These are phyloP conservation scores for Odontamblyopus lacepedii DNA, from an alignment of 2,797 vertebrate species.

Conservation along the genomic window DNA sequence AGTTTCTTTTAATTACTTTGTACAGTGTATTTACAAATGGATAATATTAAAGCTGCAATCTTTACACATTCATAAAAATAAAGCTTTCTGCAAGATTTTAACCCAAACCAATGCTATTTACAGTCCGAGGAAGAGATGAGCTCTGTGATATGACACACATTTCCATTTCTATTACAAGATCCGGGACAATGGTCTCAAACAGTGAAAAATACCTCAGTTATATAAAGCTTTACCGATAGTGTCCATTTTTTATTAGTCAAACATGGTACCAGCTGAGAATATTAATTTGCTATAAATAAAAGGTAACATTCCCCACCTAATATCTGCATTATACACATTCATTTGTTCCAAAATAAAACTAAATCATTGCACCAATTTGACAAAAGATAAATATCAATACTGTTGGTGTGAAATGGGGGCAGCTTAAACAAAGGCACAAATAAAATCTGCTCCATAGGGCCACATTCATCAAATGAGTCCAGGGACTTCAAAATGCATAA, in stretches of 20 bases:
- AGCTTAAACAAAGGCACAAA: slow-evolving; percentile 13
- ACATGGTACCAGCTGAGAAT: slow-evolving; percentile 15
- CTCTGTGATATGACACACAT: slow-evolving; percentile 37
- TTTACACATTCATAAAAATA: slow-evolving; percentile 75
- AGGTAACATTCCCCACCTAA: slow-evolving; percentile 1
- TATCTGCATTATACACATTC: slow-evolving; percentile 17
- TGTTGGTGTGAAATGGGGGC: slow-evolving; percentile 11
- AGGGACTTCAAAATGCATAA: background rate
- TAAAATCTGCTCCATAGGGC: background rate
- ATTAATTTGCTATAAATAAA: background rate
- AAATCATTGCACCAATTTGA: slow-evolving; percentile 34
- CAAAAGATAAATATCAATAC: slow-evolving; percentile 18
- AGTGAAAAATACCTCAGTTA: background rate
- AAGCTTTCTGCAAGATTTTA: slow-evolving; percentile 68
- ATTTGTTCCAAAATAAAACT: background rate
- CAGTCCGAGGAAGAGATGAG: slow-evolving; percentile 65
- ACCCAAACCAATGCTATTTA: slow-evolving; percentile 63
- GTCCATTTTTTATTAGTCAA: background rate
- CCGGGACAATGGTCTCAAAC: background rate
- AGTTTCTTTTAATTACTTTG: slow-evolving; percentile 55
- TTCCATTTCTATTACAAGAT: background rate
- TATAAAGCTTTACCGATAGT: slow-evolving; percentile 5
- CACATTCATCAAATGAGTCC: background rate
- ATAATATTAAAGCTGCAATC: slow-evolving; percentile 66
- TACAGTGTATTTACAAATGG: slow-evolving; percentile 75